Conservation (phyloP, 2,113 vertebrate species). For the Octodon degus region DNA sequence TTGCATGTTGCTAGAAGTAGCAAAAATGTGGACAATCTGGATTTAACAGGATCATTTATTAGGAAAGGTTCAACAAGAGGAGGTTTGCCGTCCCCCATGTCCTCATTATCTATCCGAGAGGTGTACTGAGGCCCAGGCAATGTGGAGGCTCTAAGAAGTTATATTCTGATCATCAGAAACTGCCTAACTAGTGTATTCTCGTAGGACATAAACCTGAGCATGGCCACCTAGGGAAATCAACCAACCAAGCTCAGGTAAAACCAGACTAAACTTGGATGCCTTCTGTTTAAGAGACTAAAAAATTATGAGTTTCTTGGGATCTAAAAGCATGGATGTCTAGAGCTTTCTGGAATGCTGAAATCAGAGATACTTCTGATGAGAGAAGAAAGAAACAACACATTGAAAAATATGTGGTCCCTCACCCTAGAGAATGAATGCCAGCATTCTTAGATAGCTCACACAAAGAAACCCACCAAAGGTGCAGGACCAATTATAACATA, state of each 20-base stretch:
- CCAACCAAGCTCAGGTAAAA: not conserved
- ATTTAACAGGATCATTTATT: not conserved
- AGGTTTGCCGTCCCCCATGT: rapidly evolving
- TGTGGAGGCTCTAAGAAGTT: not conserved
- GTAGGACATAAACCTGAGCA: not conserved
- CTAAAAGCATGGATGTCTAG: not conserved
- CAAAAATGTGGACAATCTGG: not conserved
- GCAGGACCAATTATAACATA: not conserved
- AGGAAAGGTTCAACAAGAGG: not conserved
- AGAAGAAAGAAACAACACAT: not conserved
- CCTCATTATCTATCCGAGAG: not conserved
- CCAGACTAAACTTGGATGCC: not conserved
- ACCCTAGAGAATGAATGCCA: not conserved
- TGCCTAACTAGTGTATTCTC: not conserved
- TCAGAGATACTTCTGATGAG: not conserved
- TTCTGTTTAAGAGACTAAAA: not conserved
- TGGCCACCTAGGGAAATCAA: not conserved
- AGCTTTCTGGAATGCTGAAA: not conserved
- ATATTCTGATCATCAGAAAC: not conserved
- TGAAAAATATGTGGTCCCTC: not conserved
- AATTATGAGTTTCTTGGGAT: not conserved
- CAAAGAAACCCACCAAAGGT: not conserved
- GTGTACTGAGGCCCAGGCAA: not conserved
- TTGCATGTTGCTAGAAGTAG: not conserved
- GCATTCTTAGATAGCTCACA: not conserved